Evolutionary conservation across 2,113 vertebrate species (phyloP), one percentile per base, ranked within the genome.

Genomic region (Morone chrysops): DNA sequence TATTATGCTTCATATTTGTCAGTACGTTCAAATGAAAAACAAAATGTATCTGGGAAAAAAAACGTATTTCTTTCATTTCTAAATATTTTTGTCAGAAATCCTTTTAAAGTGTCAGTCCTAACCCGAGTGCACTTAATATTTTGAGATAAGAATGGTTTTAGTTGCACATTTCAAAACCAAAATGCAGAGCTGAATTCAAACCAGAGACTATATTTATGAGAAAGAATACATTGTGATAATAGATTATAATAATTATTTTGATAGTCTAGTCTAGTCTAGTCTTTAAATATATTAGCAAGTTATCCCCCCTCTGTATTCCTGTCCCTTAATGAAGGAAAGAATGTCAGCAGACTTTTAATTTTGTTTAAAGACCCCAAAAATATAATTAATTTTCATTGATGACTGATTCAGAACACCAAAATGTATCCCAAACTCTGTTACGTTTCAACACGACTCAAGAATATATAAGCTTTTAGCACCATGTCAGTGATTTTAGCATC

Each of bases 141-240:
- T 90, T 83, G 45, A 83, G 71, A 83, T 69, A 75, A 71, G 70
- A 41, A 67, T 47, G 59, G 65, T 86, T 75, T 86, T 83, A 86
- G 78, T 70, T 86, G 75, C 78, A 81, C 75, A 78, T 84, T 88
- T 92, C 70, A 86, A 51, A 88, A 76, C 81, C 87, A 86, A 93
- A 91, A 81, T 72, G 12, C 69, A 87, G 61, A 82, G 40, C 50
- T 80, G 71, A 88, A 87, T 81, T 87, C 67, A 85, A 31, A 77
- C 47, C 74, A 90, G 88, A 92, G 89, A 89, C 54, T 93, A 91
- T 92, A 93, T 93, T 93, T 90, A 88, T 93, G 84, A 88, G 72
- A 80, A 62, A 48, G 36, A 78, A 73, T 79, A 75, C 50, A 70
- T 84, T 85, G 71, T 84, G 71, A 88, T 84, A 85, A 80, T 84